Conservation (phyloP, 2,888 invertebrate species). For the Biston stratarius region DNA sequence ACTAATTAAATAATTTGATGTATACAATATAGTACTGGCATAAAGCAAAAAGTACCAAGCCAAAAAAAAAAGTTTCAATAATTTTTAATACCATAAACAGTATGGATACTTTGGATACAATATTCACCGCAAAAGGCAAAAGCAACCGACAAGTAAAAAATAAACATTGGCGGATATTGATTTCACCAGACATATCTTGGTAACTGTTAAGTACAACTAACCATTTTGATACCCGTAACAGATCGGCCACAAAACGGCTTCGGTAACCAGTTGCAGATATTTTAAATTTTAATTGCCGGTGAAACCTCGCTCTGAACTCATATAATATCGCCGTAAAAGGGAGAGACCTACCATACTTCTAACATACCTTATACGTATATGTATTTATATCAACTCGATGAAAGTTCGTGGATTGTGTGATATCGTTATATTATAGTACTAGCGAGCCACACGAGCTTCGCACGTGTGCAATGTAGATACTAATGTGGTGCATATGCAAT, state of each 20-base stretch:
- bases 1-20: no score
- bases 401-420: conserved; percentile 14
- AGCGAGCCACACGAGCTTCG: no score
- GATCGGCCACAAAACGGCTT: conserved; percentile 10
- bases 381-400: conserved; percentile 7
- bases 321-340: conserved; percentile 45
- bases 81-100: no score
- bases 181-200: conserved; percentile 15
- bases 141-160: conserved; percentile 15
- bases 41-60: no score
- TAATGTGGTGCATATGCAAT: no score
- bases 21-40: no score
- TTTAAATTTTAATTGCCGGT: conserved; percentile 51
- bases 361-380: conserved; percentile 6
- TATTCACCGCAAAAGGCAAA: conserved; percentile 8
- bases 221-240: conserved; percentile 12
- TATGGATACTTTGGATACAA: neutral
- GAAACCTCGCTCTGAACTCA: conserved; percentile 46
- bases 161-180: neutral
- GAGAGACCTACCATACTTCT: conserved; percentile 15
- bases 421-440: neutral
- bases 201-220: neutral
- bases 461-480: no score
- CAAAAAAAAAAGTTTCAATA: no score
- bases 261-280: conserved; percentile 35